Base-by-base conservation (phyloP, 2,888 invertebrate genomes). In the Eumacrocentrus americanus region DNA sequence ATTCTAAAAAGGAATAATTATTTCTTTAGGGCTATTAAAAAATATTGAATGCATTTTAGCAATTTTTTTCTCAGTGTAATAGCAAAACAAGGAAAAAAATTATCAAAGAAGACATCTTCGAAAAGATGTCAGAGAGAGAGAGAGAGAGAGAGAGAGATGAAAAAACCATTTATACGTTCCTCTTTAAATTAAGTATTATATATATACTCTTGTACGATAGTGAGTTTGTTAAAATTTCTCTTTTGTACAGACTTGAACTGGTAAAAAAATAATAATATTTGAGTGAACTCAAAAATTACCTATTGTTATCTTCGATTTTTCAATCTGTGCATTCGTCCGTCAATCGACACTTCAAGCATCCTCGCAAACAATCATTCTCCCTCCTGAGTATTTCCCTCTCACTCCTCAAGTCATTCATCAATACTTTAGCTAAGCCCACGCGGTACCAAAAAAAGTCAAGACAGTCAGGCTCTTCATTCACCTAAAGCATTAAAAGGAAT, bases 381-480 rank as follows among this genome's bases (percentile, higher is more conserved):
- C 18, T 42, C 7, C 58, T 47, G 9, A 71, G 60, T 47, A 34
- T 56, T 11, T 69, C 54, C 22, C 59, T 66, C 54, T 74, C 67
- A n/a, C 48, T 37, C 22, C 54, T 59, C 23, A 72, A 60, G 37
- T 72, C 65, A 9, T 50, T 22, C 9, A 54, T 62, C 18, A 59
- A 63, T 47, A 73, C 18, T 52, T 62, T 55, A 0, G 61, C 72
- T 1, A 42, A 7, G 3, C 70, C 72, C 6, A 71, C 59, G 16
- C 70, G 64, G 25, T 66, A 67, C 77, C 77, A 78, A 56, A 78
- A 75, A 22, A 61, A 57, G 12, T 64, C 57, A 51, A 75, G 47
- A 18, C 60, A 42, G 38, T 65, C 38, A 16, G 67, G 61, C 3
- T 70, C 60, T n/a, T 68, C 34, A 14, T 58, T 22, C n/a, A 67